A percentile compares a stretch with the other conserved stretches of the same genome.
Conservation (phyloP, 2,113 vertebrate genomes). For the Nanorana parkeri region DNA sequence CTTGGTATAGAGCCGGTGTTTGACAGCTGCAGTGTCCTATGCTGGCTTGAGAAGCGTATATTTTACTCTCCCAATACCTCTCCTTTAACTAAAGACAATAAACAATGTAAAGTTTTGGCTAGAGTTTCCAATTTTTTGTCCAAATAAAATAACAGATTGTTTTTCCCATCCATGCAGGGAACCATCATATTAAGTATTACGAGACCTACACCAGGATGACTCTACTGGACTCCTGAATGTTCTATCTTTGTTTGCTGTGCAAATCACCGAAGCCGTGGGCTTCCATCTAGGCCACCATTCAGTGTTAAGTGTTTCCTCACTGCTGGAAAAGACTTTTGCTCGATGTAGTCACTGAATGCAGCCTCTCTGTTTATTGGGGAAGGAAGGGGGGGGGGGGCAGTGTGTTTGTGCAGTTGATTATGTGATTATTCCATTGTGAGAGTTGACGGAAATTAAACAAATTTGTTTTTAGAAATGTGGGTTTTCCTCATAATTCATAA, state of each 20-base stretch:
- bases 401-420: neutral
- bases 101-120: too few species aligned
- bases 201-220: conserved; percentile 8
- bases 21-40: too few species aligned
- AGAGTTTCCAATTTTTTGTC: neutral
- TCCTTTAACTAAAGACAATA: too few species aligned
- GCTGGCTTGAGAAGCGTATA: too few species aligned
- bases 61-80: too few species aligned
- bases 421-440: conserved; percentile 13
- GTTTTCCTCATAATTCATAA: neutral
- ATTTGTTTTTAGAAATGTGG: neutral
- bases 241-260: conserved; percentile 47
- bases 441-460: neutral
- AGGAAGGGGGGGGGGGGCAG: neutral
- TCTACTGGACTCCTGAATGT: conserved; percentile 21
- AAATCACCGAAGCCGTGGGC: conserved; percentile 5
- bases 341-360: conserved; percentile 10
- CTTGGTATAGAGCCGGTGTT: too few species aligned
- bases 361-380: conserved; percentile 6
- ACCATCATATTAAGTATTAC: conserved; percentile 19
- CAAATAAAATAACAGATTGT: neutral
- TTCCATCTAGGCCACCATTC: conserved; percentile 4
- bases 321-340: conserved; percentile 2
- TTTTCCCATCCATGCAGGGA: conserved; percentile 9
- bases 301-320: conserved; percentile 4